phyloP scores from a whole-genome alignment of 2,888 invertebrate species.

The Siphlonurus alternatus region DNA sequence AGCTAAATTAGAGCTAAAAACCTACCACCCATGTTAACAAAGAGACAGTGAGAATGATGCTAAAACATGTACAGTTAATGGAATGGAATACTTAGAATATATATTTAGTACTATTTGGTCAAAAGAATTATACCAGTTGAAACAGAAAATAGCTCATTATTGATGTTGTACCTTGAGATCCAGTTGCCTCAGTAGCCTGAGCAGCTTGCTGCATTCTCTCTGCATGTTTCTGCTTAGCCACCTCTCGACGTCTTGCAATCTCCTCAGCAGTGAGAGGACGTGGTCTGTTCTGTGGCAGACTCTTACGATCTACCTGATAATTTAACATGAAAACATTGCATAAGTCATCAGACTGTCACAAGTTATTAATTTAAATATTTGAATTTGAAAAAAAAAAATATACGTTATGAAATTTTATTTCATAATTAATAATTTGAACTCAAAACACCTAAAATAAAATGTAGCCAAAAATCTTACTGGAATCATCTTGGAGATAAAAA shows the following conservation, averaged over 20 bases:
- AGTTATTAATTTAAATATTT: conserved; percentile 8
- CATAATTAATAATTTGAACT: not conserved
- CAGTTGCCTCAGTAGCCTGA: conserved; percentile 7
- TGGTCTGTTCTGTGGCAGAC: conserved; percentile 62
- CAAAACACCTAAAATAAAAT: not conserved
- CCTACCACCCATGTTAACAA: too few species aligned
- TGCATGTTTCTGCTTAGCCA: conserved; percentile 45
- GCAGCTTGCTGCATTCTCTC: conserved; percentile 25
- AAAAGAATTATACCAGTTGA: too few species aligned
- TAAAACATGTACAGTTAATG: too few species aligned
- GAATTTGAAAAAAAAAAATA: not conserved
- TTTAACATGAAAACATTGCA: not conserved
- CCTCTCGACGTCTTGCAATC: conserved; percentile 46
- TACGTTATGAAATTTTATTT: not conserved
- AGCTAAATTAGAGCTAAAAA: too few species aligned
- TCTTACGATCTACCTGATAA: conserved; percentile 37
- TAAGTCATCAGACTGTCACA: not conserved
- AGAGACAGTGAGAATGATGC: too few species aligned
- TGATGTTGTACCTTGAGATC: too few species aligned
- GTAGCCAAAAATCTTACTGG: conserved; percentile 30
- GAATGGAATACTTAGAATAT: too few species aligned
- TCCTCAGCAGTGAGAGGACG: conserved; percentile 61
- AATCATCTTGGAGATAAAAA: conserved; percentile 83
- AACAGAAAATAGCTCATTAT: too few species aligned
- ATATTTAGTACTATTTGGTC: too few species aligned